Conservation (phyloP, 2,113 vertebrate genomes). For the Epinephelus cyanopodus region DNA sequence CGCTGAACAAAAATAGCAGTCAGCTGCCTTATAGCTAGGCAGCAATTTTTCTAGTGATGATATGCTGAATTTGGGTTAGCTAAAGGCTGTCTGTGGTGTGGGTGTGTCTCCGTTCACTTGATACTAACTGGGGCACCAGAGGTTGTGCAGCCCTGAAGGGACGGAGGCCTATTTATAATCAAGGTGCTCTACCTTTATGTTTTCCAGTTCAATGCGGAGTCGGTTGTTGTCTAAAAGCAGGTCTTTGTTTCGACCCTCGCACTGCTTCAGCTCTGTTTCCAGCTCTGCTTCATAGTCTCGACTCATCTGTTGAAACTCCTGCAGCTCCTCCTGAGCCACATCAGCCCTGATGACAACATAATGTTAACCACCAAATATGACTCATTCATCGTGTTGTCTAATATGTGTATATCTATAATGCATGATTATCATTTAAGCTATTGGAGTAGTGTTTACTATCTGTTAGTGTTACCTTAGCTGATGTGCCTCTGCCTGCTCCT, state of each 20-base stretch:
- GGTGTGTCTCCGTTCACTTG: background rate
- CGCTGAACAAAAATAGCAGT: constrained; percentile 67
- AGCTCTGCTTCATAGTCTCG: constrained; percentile 96
- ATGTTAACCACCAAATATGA: background rate
- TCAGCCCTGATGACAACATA: constrained; percentile 84
- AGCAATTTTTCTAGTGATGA: constrained; percentile 50
- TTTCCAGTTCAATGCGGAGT: constrained; percentile 91
- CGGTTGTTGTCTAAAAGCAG: constrained; percentile 90
- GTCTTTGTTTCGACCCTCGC: constrained; percentile 92
- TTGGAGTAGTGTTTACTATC: too few species aligned
- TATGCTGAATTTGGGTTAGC: constrained; percentile 21
- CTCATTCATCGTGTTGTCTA: background rate
- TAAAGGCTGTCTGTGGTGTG: background rate
- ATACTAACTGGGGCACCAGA: constrained; percentile 29
- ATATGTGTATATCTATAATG: too few species aligned
- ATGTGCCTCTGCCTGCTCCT: constrained; percentile 89
- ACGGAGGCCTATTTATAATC: background rate
- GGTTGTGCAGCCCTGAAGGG: background rate
- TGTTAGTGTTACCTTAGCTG: constrained; percentile 87
- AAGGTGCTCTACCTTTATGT: constrained; percentile 86
- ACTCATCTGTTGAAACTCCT: constrained; percentile 98
- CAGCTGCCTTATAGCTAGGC: constrained; percentile 64
- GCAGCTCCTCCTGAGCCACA: constrained; percentile 90
- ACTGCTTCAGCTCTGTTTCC: constrained; percentile 93
- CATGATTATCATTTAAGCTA: too few species aligned